Evolutionary conservation across 2,113 vertebrate genomes (phyloP).

Genomic region (Misgurnus anguillicaudatus): DNA sequence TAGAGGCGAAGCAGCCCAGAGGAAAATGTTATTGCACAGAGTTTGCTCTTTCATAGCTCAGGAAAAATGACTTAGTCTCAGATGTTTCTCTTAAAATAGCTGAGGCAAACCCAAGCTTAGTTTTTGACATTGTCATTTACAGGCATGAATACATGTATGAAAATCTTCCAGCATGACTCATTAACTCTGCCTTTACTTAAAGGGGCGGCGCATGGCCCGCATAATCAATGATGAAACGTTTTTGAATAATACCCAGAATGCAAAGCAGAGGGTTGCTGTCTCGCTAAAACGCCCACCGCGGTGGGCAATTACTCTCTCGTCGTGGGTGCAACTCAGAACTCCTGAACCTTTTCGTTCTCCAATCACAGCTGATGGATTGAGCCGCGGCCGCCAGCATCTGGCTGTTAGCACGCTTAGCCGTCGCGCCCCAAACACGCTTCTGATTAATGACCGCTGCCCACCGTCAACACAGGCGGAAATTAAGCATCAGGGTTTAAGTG

Average conservation of each 20-base stretch:
- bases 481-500: slow-evolving; percentile 79
- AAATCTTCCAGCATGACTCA: not conserved
- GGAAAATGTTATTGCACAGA: too few species aligned
- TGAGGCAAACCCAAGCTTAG: too few species aligned
- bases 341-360: slow-evolving; percentile 77
- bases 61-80: too few species aligned
- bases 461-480: slow-evolving; percentile 77
- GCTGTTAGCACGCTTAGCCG: slow-evolving; percentile 73
- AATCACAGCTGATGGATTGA: slow-evolving; percentile 79
- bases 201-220: not conserved
- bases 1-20: too few species aligned
- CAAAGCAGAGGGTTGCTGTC: slow-evolving; percentile 74
- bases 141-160: not conserved
- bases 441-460: slow-evolving; percentile 77
- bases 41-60: too few species aligned
- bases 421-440: slow-evolving; percentile 63
- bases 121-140: too few species aligned
- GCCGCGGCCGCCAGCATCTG: slow-evolving; percentile 73
- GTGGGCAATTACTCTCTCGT: slow-evolving; percentile 75
- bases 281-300: slow-evolving; percentile 65
- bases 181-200: not conserved
- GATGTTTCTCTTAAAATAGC: too few species aligned
- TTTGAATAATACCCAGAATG: slow-evolving; percentile 68
- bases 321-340: slow-evolving; percentile 70
- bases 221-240: not conserved